Evolutionary conservation across 2,113 vertebrate genomes (phyloP).

Genomic region (Regulus satrapa): DNA sequence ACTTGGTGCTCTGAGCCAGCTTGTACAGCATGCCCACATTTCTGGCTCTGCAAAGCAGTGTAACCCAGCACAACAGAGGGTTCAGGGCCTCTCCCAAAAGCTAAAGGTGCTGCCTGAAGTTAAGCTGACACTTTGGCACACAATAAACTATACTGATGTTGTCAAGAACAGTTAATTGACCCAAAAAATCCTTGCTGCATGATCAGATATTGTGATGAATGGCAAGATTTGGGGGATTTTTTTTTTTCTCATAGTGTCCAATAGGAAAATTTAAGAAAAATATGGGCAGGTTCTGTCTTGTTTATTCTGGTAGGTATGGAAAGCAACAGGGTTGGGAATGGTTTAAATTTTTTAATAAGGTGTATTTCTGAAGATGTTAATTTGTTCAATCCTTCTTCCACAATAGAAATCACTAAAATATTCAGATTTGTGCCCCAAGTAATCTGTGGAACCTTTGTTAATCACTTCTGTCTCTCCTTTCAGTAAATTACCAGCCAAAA

Average conservation of each 20-base stretch:
- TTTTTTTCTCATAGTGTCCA: not conserved
- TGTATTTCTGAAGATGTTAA: not conserved
- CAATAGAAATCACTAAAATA: not conserved
- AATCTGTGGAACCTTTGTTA: not conserved
- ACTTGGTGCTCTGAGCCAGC: not conserved
- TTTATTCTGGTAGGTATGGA: not conserved
- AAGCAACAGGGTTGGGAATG: not conserved
- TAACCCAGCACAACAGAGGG: not conserved
- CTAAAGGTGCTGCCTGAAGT: not conserved
- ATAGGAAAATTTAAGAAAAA: not conserved
- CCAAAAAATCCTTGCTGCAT: not conserved
- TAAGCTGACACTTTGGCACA: not conserved
- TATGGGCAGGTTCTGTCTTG: not conserved
- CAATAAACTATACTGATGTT: not conserved
- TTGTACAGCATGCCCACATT: accelerated
- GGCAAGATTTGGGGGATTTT: not conserved
- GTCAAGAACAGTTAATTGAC: not conserved
- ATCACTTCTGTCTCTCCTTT: not conserved
- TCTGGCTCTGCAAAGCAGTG: not conserved
- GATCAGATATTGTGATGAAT: not conserved
- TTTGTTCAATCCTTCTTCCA: not conserved
- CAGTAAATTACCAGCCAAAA: not conserved
- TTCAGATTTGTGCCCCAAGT: not conserved
- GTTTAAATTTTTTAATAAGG: not conserved
- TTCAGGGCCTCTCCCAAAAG: not conserved